Evolutionary conservation across 2,113 vertebrate species (phyloP), one percentile per base, ranked within the genome.

Genomic region (Centropus bengalensis): DNA sequence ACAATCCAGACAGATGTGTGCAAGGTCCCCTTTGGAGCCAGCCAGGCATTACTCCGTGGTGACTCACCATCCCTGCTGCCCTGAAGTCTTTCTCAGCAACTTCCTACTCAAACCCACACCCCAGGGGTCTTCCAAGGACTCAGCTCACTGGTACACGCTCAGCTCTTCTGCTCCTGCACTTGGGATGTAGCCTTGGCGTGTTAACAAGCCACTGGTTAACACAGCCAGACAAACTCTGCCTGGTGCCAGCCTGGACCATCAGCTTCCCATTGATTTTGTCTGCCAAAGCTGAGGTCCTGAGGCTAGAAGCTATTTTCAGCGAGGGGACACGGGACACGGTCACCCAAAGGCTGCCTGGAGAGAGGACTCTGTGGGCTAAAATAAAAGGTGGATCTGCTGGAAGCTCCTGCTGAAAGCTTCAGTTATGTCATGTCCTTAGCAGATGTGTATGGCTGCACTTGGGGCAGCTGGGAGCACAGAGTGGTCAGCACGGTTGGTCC

Each of bases 271-370:
- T n/a, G 40, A 42, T 56, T 56, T 54, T 67, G 64, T 77, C 62
- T 88, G 83, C 49, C 68, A 56, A 56, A 77, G 59, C 64, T 66
- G n/a, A 32, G 19, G 36, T 74, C 47, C 51, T 73, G 54, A 77
- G 33, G 42, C 28, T 40, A 27, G 19, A 67, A 10, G 36, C 19
- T 26, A 10, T 33, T 70, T 74, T 5, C 77, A 92, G 77, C 17
- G 1, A 2, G 4, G 28, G 44, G 32, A 69, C 27, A 44, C 0
- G 19, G 63, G 32, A 45, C 1, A 2, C 0, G 1, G 36, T 26
- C 80, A 58, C 38, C 10, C 44, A 19, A 30, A 81, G 30, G 23
- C 38, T 68, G 62, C n/a, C 69, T 20, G 82, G 38, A 63, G 33
- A 44, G 32, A 84, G 28, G 47, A 30, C 40, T 55, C 56, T 23